A percentile compares a stretch with the other conserved stretches of the same genome.
Conservation (phyloP, 2,888 invertebrate species). For the Helicoverpa assulta region DNA sequence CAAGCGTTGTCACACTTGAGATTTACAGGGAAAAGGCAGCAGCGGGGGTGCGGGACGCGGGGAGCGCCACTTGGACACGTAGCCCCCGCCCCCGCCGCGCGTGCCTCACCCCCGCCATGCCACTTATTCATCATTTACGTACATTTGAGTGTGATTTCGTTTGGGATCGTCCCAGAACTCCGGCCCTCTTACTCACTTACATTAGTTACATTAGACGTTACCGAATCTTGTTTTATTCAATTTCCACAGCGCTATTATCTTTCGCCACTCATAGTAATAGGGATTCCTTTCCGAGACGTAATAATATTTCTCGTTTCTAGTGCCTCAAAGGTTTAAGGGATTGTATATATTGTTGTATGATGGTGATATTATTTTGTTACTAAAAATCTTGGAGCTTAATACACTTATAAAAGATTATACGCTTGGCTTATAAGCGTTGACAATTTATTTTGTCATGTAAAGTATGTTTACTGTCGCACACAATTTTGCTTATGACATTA, state of each 20-base stretch:
- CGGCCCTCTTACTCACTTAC: slow-evolving; percentile 81
- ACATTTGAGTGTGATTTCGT: slow-evolving; percentile 88
- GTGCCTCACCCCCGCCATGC: slow-evolving; percentile 68
- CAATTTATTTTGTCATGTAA: slow-evolving; percentile 51
- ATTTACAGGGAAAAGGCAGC: slow-evolving; percentile 78
- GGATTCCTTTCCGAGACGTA: slow-evolving; percentile 75
- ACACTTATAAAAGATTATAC: slow-evolving; percentile 34
- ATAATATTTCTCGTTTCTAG: slow-evolving; percentile 75
- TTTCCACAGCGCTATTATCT: slow-evolving; percentile 83
- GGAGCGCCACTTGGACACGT: slow-evolving; percentile 85
- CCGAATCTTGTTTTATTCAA: slow-evolving; percentile 84
- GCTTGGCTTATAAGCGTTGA: slow-evolving; percentile 28
- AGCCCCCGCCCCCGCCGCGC: slow-evolving; percentile 70
- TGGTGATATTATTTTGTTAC: slow-evolving; percentile 46
- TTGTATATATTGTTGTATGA: slow-evolving; percentile 56
- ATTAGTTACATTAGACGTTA: slow-evolving; percentile 84
- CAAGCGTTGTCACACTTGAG: slow-evolving; percentile 83
- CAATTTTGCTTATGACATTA: slow-evolving; percentile 59
- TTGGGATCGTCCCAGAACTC: slow-evolving; percentile 82
- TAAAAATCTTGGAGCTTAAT: slow-evolving; percentile 33
- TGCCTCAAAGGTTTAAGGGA: slow-evolving; percentile 68
- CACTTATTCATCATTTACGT: slow-evolving; percentile 88
- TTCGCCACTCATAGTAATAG: slow-evolving; percentile 80
- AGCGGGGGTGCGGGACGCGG: slow-evolving; percentile 65
- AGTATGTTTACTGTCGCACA: slow-evolving; percentile 55